phyloP scores from a whole-genome alignment of 1,140 invertebrate genomes.

The Ips typographus region DNA sequence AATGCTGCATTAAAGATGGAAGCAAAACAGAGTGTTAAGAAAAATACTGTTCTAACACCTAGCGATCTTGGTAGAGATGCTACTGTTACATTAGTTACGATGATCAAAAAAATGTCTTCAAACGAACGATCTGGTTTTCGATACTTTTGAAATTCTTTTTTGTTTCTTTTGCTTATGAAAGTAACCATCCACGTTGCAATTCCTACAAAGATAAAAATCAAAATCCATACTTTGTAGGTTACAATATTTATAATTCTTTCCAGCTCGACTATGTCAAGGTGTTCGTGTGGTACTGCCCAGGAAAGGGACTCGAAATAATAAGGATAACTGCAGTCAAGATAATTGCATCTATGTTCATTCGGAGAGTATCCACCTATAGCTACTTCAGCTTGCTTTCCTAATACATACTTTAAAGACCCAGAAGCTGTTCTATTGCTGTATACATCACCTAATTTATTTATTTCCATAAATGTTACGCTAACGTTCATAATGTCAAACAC shows the following conservation, averaged over 20 bases:
- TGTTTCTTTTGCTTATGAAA: conserved; percentile 3
- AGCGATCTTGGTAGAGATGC: conserved; percentile 5
- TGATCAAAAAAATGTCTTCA: background rate
- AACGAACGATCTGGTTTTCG: background rate
- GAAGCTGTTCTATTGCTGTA: conserved; percentile 9
- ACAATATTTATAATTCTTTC: conserved; percentile 7
- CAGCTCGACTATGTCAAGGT: conserved; percentile 1
- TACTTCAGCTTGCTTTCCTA: conserved; percentile 8
- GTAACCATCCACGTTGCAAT: background rate
- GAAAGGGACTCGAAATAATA: conserved; percentile 16
- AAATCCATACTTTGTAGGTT: conserved; percentile 11
- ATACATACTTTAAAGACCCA: conserved; percentile 10
- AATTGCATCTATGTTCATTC: conserved; percentile 7
- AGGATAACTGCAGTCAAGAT: conserved; percentile 18
- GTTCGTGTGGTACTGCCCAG: conserved; percentile 21
- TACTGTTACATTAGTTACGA: conserved; percentile 6
- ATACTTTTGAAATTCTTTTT: background rate
- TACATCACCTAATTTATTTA: background rate
- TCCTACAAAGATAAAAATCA: conserved; percentile 4
- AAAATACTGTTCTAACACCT: conserved; percentile 13
- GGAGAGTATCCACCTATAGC: conserved; percentile 27
- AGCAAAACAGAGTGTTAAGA: conserved; percentile 15
- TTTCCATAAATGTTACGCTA: conserved; percentile 13
- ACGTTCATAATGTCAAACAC: conserved; percentile 23
- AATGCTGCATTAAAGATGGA: conserved; percentile 16